These are phyloP conservation scores for Slavum lentiscoides DNA, from an alignment of 2,888 invertebrate species.

Conservation along the genomic window DNA sequence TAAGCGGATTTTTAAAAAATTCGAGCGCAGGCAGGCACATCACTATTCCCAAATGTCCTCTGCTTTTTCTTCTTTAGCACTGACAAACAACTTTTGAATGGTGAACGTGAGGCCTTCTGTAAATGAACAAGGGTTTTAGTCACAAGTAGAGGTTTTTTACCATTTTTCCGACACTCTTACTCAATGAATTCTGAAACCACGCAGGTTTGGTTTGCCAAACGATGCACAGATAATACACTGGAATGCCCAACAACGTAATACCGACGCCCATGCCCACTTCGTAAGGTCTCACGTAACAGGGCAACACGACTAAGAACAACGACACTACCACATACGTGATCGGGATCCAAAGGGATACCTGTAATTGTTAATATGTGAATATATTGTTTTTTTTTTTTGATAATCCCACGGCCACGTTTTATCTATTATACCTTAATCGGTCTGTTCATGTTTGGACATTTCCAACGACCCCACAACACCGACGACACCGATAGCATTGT, in stretches of 20 bases:
- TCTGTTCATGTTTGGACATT: conserved; percentile 74
- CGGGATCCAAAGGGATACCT: conserved; percentile 77
- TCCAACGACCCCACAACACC: conserved; percentile 80
- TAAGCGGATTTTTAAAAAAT: conserved; percentile 10
- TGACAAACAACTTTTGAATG: conserved; percentile 75
- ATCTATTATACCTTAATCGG: conserved; percentile 75
- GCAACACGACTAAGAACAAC: conserved; percentile 76
- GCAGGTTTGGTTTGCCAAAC: conserved; percentile 70
- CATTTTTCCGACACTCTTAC: conserved; percentile 64
- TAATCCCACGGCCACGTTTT: too few species aligned
- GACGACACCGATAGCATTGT: conserved; percentile 85
- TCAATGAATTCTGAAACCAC: conserved; percentile 65
- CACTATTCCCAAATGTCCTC: conserved; percentile 44
- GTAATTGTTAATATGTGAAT: conserved; percentile 56
- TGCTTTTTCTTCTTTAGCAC: conserved; percentile 72
- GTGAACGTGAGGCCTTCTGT: conserved; percentile 62
- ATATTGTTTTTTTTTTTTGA: background rate
- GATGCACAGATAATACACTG: conserved; percentile 77
- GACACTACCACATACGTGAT: conserved; percentile 76
- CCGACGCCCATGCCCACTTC: conserved; percentile 78
- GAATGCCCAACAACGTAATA: conserved; percentile 81
- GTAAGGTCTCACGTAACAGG: conserved; percentile 75
- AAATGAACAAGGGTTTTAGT: background rate
- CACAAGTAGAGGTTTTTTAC: background rate
- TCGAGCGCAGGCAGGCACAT: too few species aligned